Conservation (phyloP, 2,113 vertebrate genomes). For the Ciconia stormi region DNA sequence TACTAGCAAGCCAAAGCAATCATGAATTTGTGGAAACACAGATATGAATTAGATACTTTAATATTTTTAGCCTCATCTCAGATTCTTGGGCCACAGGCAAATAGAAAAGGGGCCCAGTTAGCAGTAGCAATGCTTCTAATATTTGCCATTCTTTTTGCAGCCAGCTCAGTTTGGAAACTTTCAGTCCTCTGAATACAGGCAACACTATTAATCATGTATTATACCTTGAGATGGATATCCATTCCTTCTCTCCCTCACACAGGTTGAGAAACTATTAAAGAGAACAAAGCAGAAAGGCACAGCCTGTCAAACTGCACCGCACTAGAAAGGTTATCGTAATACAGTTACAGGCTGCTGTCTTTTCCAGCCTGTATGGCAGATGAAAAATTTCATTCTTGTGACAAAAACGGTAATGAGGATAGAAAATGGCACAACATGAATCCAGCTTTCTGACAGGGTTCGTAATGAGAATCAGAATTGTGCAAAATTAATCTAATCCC, state of each 20-base stretch:
- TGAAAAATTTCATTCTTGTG: conserved; percentile 52
- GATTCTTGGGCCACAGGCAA: neutral
- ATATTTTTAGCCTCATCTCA: neutral
- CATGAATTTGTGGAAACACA: neutral
- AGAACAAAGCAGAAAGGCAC: conserved; percentile 13
- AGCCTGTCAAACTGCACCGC: conserved; percentile 15
- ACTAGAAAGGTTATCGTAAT: conserved; percentile 10
- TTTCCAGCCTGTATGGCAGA: conserved; percentile 23
- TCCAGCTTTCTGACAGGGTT: conserved; percentile 20
- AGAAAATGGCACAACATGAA: conserved; percentile 42
- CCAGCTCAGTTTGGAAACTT: neutral
- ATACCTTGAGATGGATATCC: neutral
- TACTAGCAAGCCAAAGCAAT: neutral
- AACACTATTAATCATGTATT: neutral
- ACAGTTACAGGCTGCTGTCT: conserved; percentile 9
- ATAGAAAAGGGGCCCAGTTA: neutral
- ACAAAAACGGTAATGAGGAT: conserved; percentile 1
- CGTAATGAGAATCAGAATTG: conserved; percentile 12
- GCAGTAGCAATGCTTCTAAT: neutral
- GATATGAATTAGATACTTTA: neutral
- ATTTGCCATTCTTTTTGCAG: neutral
- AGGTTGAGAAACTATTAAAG: conserved; percentile 19
- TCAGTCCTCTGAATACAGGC: neutral
- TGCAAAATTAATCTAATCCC: neutral
- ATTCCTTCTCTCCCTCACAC: neutral